These are phyloP conservation scores for Apeira syringaria DNA, from an alignment of 2,888 invertebrate genomes.

Conservation along the genomic window DNA sequence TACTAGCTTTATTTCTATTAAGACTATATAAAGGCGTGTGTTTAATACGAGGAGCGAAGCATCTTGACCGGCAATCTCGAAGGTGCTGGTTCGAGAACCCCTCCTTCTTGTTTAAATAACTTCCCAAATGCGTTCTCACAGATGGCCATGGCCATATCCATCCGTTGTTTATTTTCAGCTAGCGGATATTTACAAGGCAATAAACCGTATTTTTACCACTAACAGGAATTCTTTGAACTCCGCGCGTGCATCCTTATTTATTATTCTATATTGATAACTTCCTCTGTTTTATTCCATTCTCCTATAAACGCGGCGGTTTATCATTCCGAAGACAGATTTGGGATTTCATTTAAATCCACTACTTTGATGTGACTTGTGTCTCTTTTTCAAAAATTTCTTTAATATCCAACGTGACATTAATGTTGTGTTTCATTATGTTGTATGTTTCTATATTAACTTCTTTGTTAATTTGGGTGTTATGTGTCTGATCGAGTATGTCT, in stretches of 20 bases:
- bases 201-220: slow-evolving; percentile 62
- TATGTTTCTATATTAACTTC: not conserved
- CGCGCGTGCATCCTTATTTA: slow-evolving; percentile 3
- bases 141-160: slow-evolving; percentile 4
- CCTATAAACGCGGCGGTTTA: slow-evolving; percentile 16
- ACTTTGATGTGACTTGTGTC: slow-evolving; percentile 20
- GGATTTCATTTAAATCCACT: slow-evolving; percentile 14
- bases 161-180: slow-evolving; percentile 26
- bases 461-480: too few species aligned
- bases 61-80: too few species aligned
- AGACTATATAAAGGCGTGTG: too few species aligned
- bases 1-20: too few species aligned
- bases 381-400: slow-evolving; percentile 1
- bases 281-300: slow-evolving; percentile 17
- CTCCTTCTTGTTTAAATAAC: too few species aligned
- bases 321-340: slow-evolving; percentile 20
- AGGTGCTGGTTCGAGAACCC: too few species aligned
- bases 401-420: slow-evolving; percentile 17
- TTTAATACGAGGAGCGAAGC: too few species aligned
- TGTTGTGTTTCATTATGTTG: slow-evolving; percentile 4
- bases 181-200: slow-evolving; percentile 52
- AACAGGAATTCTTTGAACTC: slow-evolving; percentile 42
- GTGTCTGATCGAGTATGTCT: too few species aligned
- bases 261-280: slow-evolving; percentile 34
- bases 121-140: too few species aligned